phyloP scores from a whole-genome alignment of 2,797 vertebrate genomes.

The Malurus leucopterus region DNA sequence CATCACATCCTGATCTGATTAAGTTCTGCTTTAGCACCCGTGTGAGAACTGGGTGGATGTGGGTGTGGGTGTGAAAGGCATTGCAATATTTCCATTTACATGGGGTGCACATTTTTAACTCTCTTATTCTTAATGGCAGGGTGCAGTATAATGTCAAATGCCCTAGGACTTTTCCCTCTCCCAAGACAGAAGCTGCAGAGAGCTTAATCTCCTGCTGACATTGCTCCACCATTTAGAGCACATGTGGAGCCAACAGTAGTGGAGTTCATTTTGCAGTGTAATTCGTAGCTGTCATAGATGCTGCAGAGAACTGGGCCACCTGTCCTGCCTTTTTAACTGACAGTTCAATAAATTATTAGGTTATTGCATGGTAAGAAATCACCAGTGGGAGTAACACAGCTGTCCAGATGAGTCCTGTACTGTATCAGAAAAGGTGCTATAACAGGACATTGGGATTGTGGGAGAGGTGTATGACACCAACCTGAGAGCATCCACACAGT shows the following conservation, averaged over 20 bases:
- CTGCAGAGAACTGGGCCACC: background rate
- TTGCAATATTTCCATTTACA: background rate
- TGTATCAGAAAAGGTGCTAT: background rate
- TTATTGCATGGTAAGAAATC: background rate
- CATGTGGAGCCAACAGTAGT: rapidly evolving
- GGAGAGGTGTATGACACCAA: background rate
- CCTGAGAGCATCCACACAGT: background rate
- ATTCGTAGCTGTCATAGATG: background rate
- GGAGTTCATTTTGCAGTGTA: background rate
- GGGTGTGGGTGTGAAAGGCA: background rate
- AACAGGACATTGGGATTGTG: background rate
- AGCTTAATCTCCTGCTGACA: background rate
- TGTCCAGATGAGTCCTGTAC: background rate
- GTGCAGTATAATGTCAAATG: background rate
- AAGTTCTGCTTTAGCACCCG: background rate
- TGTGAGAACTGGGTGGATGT: background rate
- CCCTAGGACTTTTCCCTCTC: background rate
- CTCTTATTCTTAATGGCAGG: background rate
- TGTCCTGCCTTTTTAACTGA: background rate
- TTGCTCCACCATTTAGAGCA: background rate
- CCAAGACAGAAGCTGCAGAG: background rate
- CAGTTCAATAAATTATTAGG: background rate
- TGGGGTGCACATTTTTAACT: background rate
- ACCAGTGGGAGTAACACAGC: background rate
- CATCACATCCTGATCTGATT: background rate